A percentile compares a stretch with the other conserved stretches of the same genome.
Conservation (phyloP, 2,797 vertebrate species). For the Helicolenus hilgendorfi region DNA sequence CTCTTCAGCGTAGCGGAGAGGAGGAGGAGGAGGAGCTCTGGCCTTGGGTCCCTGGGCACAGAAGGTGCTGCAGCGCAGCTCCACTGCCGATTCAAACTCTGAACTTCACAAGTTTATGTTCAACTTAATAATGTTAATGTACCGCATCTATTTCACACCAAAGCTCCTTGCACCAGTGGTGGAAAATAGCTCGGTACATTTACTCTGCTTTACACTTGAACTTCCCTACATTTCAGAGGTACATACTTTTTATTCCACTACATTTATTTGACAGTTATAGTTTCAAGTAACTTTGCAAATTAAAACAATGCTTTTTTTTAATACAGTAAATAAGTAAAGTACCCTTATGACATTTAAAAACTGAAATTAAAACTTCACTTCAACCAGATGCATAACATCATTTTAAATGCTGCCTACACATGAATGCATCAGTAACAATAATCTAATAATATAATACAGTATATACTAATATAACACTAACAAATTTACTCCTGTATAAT, state of each 20-base stretch:
- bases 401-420: background rate
- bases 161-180: background rate
- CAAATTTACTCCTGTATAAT: background rate
- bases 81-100: constrained; percentile 54
- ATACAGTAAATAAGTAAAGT: background rate
- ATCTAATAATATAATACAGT: background rate
- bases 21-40: constrained; percentile 89
- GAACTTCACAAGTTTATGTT: constrained; percentile 11
- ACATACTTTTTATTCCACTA: background rate
- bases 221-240: background rate
- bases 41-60: constrained; percentile 95
- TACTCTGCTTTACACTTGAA: background rate
- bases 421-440: background rate
- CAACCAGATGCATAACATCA: background rate
- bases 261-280: background rate
- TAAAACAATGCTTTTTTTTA: background rate
- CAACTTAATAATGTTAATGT: background rate
- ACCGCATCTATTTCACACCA: background rate
- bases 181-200: background rate
- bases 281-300: background rate
- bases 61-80: constrained; percentile 90
- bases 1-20: constrained; percentile 59
- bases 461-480: background rate
- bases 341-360: background rate
- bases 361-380: background rate